Evolutionary conservation across 2,113 vertebrate genomes (phyloP), one percentile per base, ranked within the genome.

Genomic region (Isichthys henryi): DNA sequence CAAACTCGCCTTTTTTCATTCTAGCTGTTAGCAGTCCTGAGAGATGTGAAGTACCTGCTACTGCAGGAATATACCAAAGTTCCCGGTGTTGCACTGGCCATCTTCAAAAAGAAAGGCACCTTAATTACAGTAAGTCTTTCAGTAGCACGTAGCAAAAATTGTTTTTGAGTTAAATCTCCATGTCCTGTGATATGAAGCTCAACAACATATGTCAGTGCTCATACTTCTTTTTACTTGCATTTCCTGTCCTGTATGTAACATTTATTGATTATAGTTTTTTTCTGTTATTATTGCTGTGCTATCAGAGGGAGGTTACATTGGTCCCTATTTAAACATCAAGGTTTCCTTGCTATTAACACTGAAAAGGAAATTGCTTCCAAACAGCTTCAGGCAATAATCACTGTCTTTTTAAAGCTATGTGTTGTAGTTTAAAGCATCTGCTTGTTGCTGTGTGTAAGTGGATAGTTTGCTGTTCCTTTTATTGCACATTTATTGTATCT

Each of bases 31-130:
- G 95, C 93, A 89, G 92, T 97, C 48, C 92, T 97, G 89, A 96
- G 95, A 92, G 97, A 97, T 90, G 95, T 97, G 58, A 97, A 96
- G 88, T 96, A 97, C 56, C 93, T 97, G 89, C 94, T 95, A 90
- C 94, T 94, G 89, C 91, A 97, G 58, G 91, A 94, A 91, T 93
- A 96, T 35, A 87, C 92, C 13, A 91, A 92, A 80, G 94, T 97
- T 84, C 96, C 97, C 21, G 92, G 91, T 91, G 95, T 94, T 89
- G 96, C 96, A 13, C 89, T 96, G 89, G 80, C 92, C 84, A 90
- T 97, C 84, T 96, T 95, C 92, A 90, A 96, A 62, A 97, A 96
- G 90, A 96, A 92, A 89, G 93, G 94, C 15, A 94, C 89, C 70
- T 94, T 97, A 92, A 92, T 94, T 89, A 97, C 96, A 95, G 97